Percentiles rank a stretch among this genome's conserved stretches.
Evolutionary conservation across 92 coral and sea anemone genomes (phyloP).

Genomic region (Desmophyllum pertusum): DNA sequence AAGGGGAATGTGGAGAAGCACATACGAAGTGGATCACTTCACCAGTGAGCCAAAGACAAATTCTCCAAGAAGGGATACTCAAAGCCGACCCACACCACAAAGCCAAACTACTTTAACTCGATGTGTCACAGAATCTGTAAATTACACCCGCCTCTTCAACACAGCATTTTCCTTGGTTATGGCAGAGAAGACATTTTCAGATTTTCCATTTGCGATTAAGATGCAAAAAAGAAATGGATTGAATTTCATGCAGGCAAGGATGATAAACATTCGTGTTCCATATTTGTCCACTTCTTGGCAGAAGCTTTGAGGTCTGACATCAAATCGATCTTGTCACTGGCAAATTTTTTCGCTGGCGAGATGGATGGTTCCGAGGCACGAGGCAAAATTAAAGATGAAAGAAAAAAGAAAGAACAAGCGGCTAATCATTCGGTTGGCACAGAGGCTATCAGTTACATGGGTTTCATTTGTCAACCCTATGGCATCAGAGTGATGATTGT

Average conservation of each 20-base stretch:
- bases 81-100: conserved; percentile 32
- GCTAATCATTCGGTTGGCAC: conserved; percentile 47
- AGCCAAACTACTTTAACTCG: conserved; percentile 17
- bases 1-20: conserved; percentile 45
- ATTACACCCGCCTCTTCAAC: conserved; percentile 43
- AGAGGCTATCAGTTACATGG: conserved; percentile 57
- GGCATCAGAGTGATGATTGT: conserved; percentile 53
- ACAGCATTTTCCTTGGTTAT: conserved; percentile 43
- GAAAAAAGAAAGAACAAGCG: conserved; percentile 52
- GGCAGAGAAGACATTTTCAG: conserved; percentile 27
- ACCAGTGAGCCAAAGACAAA: conserved; percentile 45
- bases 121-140: conserved; percentile 35
- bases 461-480: conserved; percentile 40
- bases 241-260: conserved; percentile 43
- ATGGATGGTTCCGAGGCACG: conserved; percentile 14
- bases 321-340: conserved; percentile 43
- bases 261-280: conserved; percentile 50
- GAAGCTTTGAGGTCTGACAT: conserved; percentile 48
- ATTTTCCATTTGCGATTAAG: conserved; percentile 29
- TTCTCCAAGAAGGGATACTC: conserved; percentile 36
- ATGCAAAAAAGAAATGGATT: conserved; percentile 42
- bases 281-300: conserved; percentile 51
- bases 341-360: conserved; percentile 43
- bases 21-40: conserved; percentile 35
- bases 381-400: conserved; percentile 16